Evolutionary conservation across 2,888 invertebrate genomes (phyloP).

Genomic region (Chydorus sphaericus): DNA sequence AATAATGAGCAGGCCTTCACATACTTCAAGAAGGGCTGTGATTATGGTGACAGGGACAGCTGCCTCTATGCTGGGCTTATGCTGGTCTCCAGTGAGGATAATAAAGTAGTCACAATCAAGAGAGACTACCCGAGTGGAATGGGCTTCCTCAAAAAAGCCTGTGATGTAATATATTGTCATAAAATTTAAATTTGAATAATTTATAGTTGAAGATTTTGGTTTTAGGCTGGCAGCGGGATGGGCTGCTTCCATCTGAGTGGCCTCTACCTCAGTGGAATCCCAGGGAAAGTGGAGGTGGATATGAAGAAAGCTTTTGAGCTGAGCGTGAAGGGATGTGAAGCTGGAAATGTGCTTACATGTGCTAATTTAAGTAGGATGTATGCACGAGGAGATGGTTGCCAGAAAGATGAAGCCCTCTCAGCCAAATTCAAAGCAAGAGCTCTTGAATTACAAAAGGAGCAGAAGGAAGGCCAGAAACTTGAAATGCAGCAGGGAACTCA

Average conservation of each 20-base stretch:
- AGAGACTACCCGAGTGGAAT: conserved; percentile 22
- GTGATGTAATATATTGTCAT: too few relatives aligned
- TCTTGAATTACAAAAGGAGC: conserved; percentile 50
- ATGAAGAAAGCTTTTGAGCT: conserved; percentile 62
- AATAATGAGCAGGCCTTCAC: conserved; percentile 46
- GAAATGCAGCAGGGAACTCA: conserved; percentile 16
- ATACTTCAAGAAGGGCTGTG: conserved; percentile 67
- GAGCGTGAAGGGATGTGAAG: conserved; percentile 64
- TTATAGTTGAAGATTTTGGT: too few relatives aligned
- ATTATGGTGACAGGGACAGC: conserved; percentile 47
- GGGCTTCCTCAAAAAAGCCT: conserved; percentile 37
- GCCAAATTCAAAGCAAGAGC: conserved; percentile 57
- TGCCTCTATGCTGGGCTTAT: conserved; percentile 63
- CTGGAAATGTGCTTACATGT: conserved; percentile 74
- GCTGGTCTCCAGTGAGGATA: conserved; percentile 35
- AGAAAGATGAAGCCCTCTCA: conserved; percentile 51
- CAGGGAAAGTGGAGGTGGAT: conserved; percentile 40
- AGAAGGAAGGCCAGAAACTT: conserved; percentile 27
- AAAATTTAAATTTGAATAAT: too few relatives aligned
- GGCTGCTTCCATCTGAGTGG: conserved; percentile 70
- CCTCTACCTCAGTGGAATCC: conserved; percentile 59
- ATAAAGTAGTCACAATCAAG: conserved; percentile 4
- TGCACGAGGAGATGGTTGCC: conserved; percentile 67
- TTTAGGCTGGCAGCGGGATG: conserved; percentile 42
- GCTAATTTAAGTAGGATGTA: conserved; percentile 81